Evolutionary conservation across 2,888 invertebrate genomes (phyloP).

Genomic region (Tupiocoris notatus): DNA sequence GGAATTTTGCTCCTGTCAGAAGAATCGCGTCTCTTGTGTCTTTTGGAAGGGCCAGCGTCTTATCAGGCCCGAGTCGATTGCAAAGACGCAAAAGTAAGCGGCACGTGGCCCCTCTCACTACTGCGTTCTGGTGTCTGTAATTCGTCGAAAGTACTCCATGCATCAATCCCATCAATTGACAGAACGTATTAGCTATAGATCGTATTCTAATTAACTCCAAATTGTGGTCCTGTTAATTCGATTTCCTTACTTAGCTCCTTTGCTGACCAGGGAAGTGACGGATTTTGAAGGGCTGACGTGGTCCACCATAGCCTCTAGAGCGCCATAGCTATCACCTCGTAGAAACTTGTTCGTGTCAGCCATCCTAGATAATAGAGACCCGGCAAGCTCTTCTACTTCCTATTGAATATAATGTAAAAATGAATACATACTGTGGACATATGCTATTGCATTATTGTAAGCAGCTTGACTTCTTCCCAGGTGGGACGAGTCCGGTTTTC

Average conservation of each 20-base stretch:
- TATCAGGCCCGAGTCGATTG: slow-evolving; percentile 70
- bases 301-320: slow-evolving; percentile 79
- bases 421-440: too few relatives aligned
- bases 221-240: too few relatives aligned
- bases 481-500: too few relatives aligned
- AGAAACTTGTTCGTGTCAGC: slow-evolving; percentile 94
- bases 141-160: too few relatives aligned
- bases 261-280: slow-evolving; percentile 64
- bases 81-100: slow-evolving; percentile 72
- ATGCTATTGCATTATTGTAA: too few relatives aligned
- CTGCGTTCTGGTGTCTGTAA: slow-evolving; percentile 76
- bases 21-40: slow-evolving; percentile 80
- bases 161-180: neutral
- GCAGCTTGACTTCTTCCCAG: too few relatives aligned
- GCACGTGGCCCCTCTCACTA: slow-evolving; percentile 81
- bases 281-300: slow-evolving; percentile 69
- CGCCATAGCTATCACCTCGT: slow-evolving; percentile 80
- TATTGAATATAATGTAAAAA: too few relatives aligned
- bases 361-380: slow-evolving; percentile 78
- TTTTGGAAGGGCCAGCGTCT: slow-evolving; percentile 67
- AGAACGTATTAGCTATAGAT: neutral
- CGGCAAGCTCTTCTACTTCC: slow-evolving; percentile 83
- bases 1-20: slow-evolving; percentile 74
- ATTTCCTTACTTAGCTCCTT: slow-evolving; percentile 66
- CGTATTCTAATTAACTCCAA: too few relatives aligned